These are phyloP conservation scores for Carcinoscorpius rotundicauda DNA, from an alignment of 1,140 invertebrate genomes.

Conservation along the genomic window DNA sequence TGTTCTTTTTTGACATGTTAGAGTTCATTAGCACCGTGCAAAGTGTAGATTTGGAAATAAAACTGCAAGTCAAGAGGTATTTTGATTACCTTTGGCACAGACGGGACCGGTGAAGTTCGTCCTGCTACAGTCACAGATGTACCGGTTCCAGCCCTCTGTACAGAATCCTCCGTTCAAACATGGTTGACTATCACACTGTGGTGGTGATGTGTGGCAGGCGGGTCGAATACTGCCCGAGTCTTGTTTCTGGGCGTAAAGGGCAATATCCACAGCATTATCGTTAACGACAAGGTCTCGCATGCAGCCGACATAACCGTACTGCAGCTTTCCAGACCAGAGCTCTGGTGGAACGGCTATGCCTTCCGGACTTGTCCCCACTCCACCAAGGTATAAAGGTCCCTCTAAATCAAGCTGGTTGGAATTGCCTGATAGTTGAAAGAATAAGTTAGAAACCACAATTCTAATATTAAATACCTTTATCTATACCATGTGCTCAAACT, in stretches of 20 bases:
- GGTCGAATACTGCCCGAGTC: constrained; percentile 79
- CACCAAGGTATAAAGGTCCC: constrained; percentile 79
- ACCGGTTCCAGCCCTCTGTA: constrained; percentile 89
- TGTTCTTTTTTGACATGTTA: too few relatives aligned
- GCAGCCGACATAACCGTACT: constrained; percentile 89
- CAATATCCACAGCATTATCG: constrained; percentile 81
- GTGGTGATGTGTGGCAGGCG: constrained; percentile 62
- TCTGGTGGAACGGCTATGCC: constrained; percentile 59
- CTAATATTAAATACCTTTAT: constrained; percentile 19
- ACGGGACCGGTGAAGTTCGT: constrained; percentile 82
- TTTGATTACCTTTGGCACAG: constrained; percentile 64
- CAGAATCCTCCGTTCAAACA: constrained; percentile 86
- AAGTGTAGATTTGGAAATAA: too few relatives aligned
- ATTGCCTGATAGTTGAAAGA: constrained; percentile 46
- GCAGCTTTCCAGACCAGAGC: constrained; percentile 78
- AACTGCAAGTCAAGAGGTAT: too few relatives aligned
- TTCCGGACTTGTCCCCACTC: constrained; percentile 45
- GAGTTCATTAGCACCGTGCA: too few relatives aligned
- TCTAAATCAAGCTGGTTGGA: constrained; percentile 76
- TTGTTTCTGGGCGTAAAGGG: constrained; percentile 73
- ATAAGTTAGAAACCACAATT: not conserved
- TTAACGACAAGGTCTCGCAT: constrained; percentile 85
- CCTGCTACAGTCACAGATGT: constrained; percentile 84
- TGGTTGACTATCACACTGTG: constrained; percentile 68
- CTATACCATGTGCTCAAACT: not conserved